phyloP scores from a whole-genome alignment of 1,140 invertebrate genomes.

The Sarcophaga peregrina region DNA sequence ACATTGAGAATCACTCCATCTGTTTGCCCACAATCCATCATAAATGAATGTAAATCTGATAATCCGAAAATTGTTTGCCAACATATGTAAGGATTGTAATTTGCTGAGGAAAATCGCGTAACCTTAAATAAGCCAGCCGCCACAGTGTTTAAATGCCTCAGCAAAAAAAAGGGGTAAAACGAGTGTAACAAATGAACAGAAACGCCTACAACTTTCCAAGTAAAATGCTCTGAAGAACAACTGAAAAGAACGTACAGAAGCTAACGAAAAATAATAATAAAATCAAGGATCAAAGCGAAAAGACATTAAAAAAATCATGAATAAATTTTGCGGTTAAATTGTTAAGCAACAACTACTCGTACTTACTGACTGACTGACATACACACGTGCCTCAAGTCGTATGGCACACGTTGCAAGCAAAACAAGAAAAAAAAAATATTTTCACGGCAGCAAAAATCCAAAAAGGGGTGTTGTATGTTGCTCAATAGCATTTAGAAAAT shows the following conservation, averaged over 20 bases:
- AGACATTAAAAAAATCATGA: conserved; percentile 62
- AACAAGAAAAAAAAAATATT: not conserved
- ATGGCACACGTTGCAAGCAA: not conserved
- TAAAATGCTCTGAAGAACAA: not conserved
- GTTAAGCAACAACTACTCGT: conserved; percentile 60
- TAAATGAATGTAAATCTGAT: conserved; percentile 56
- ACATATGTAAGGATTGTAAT: conserved; percentile 48
- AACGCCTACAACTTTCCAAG: not conserved
- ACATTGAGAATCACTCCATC: conserved; percentile 33
- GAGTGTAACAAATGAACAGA: not conserved
- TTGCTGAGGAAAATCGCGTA: conserved; percentile 18
- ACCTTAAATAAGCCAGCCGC: not conserved
- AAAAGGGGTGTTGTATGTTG: conserved; percentile 10
- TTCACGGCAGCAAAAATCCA: not conserved
- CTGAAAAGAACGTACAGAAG: conserved; percentile 24
- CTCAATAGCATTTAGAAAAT: not conserved
- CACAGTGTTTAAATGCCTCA: not conserved
- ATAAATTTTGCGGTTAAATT: conserved; percentile 65
- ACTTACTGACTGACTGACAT: not conserved
- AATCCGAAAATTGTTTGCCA: conserved; percentile 62
- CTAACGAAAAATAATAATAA: not conserved
- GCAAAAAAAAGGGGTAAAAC: conserved; percentile 38
- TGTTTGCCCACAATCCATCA: not conserved
- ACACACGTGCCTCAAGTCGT: not conserved
- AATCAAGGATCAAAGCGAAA: conserved; percentile 38